Percentiles rank a stretch among this genome's conserved stretches.
Conservation (phyloP, 2,888 invertebrate species). For the Campoletis raptor region DNA sequence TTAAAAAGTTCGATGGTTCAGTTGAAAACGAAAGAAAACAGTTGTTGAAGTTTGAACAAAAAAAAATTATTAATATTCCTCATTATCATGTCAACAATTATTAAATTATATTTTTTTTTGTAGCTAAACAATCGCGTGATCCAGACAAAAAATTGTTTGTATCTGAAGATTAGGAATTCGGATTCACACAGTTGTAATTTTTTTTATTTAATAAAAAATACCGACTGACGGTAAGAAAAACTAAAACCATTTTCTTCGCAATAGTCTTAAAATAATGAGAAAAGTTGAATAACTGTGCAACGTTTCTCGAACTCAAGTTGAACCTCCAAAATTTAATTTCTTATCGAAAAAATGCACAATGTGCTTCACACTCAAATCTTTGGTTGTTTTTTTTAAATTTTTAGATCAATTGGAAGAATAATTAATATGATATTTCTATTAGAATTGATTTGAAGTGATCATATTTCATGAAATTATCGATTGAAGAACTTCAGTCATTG, state of each 20-base stretch:
- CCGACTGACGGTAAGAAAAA: not conserved
- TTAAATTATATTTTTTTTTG: too few relatives aligned
- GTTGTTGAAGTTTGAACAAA: too few relatives aligned
- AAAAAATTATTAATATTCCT: too few relatives aligned
- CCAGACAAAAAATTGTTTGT: too few relatives aligned
- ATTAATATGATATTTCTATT: not conserved
- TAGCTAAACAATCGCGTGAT: too few relatives aligned
- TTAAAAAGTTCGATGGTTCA: too few relatives aligned
- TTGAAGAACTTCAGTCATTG: constrained; percentile 50
- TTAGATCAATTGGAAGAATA: not conserved
- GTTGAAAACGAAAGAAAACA: too few relatives aligned
- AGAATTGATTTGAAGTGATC: not conserved
- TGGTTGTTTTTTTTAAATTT: not conserved
- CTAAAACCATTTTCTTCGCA: not conserved
- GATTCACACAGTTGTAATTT: not conserved
- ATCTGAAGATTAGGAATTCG: not conserved
- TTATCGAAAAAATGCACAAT: not conserved
- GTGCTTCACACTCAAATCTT: too few relatives aligned
- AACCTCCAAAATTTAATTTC: not conserved
- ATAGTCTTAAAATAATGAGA: not conserved
- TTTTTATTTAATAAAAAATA: not conserved
- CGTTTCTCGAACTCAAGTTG: not conserved
- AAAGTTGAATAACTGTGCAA: not conserved
- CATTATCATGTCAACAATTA: too few relatives aligned
- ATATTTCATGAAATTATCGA: constrained; percentile 13